Percentiles rank a stretch among this genome's conserved stretches.
Evolutionary conservation across 1,140 invertebrate species (phyloP).

Genomic region (Battus philenor): DNA sequence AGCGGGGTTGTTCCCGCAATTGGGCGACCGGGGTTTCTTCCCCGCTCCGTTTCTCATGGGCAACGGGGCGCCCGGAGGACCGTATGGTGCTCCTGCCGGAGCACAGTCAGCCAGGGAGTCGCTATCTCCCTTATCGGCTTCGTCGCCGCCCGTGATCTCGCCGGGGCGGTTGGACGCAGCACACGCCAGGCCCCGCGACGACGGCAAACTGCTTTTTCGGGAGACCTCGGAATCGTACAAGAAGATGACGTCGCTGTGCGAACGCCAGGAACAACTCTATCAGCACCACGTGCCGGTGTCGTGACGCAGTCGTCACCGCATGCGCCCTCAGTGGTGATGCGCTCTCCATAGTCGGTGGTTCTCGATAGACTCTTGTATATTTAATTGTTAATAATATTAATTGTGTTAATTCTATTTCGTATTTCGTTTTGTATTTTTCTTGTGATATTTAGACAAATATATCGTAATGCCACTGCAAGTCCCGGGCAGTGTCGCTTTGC

Average conservation of each 20-base stretch:
- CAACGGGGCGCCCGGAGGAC: constrained; percentile 46
- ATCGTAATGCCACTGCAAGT: constrained; percentile 72
- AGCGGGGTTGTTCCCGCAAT: constrained; percentile 55
- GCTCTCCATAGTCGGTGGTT: constrained; percentile 34
- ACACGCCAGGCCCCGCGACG: constrained; percentile 57
- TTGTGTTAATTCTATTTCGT: constrained; percentile 69
- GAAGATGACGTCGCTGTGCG: constrained; percentile 74
- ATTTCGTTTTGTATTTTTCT: constrained; percentile 72
- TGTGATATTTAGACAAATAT: constrained; percentile 76
- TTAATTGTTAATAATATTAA: constrained; percentile 74
- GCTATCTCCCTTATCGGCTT: constrained; percentile 67
- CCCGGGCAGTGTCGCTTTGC: constrained; percentile 56
- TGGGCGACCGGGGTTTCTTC: constrained; percentile 62
- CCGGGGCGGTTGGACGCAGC: constrained; percentile 63
- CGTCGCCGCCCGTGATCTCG: constrained; percentile 69
- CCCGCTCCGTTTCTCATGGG: constrained; percentile 62
- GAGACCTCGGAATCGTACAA: constrained; percentile 70
- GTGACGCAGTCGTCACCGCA: constrained; percentile 58
- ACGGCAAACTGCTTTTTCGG: constrained; percentile 74
- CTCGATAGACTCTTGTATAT: constrained; percentile 55
- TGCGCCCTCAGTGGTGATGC: constrained; percentile 58
- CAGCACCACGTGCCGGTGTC: constrained; percentile 75
- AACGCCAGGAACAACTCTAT: constrained; percentile 73
- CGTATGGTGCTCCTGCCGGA: constrained; percentile 56
- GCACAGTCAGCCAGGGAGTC: constrained; percentile 64